Evolutionary conservation across 2,888 invertebrate species (phyloP).

Genomic region (Trisateles emortualis): DNA sequence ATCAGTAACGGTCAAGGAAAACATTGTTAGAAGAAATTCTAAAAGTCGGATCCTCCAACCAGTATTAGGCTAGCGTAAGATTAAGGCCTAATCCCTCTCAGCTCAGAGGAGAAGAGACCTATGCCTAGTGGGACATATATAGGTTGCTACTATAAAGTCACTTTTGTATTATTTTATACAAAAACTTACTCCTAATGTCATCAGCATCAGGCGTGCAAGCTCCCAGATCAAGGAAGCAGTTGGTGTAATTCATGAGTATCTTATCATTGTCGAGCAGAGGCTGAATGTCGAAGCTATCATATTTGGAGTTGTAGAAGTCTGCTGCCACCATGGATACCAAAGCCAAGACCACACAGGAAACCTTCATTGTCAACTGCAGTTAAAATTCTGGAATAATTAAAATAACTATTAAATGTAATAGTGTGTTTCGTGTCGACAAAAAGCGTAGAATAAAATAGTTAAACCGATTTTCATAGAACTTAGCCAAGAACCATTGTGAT

Average conservation of each 20-base stretch:
- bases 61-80: no score
- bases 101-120: no score
- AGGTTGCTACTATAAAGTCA: not conserved
- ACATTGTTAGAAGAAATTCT: no score
- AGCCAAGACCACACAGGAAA: slow-evolving; percentile 35
- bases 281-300: slow-evolving; percentile 90
- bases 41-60: no score
- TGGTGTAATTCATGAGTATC: slow-evolving; percentile 89
- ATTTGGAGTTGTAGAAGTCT: slow-evolving; percentile 89
- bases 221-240: slow-evolving; percentile 89
- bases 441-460: no score
- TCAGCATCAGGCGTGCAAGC: slow-evolving; percentile 91
- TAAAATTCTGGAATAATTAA: not conserved
- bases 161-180: slow-evolving; percentile 19
- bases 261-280: slow-evolving; percentile 89
- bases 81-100: no score
- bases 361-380: slow-evolving; percentile 48
- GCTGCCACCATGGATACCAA: slow-evolving; percentile 51
- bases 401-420: no score
- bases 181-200: slow-evolving; percentile 89
- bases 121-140: no score
- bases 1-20: no score
- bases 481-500: no score
- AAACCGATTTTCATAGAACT: no score
- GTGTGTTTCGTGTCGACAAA: no score